A percentile compares a stretch with the other conserved stretches of the same genome.
Conservation (phyloP, 2,113 vertebrate species). For the Nipponia nippon region DNA sequence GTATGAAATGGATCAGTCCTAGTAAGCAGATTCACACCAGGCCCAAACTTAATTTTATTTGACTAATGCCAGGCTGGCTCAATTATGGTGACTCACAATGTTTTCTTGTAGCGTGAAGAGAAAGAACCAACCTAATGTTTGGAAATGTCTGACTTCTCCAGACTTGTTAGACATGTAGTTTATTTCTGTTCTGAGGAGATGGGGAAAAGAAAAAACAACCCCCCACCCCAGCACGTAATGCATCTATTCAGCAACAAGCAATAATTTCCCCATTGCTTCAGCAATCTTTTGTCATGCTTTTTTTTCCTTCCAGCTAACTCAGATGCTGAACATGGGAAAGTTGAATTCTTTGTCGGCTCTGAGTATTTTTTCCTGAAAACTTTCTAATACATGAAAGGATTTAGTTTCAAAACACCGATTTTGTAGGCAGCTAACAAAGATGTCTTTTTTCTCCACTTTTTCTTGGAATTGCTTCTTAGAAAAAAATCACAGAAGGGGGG, state of each 20-base stretch:
- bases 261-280: neutral
- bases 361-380: neutral
- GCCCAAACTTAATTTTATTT: neutral
- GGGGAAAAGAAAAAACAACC: neutral
- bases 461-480: neutral
- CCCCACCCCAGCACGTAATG: neutral
- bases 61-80: neutral
- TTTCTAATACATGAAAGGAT: neutral
- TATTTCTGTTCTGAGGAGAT: neutral
- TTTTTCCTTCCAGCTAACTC: neutral
- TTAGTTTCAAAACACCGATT: neutral
- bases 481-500: neutral
- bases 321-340: neutral
- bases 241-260: neutral
- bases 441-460: neutral
- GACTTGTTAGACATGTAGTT: neutral
- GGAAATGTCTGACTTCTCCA: neutral
- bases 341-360: neutral
- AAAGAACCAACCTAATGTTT: neutral
- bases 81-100: neutral
- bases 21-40: neutral
- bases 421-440: conserved; percentile 19
- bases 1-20: neutral
- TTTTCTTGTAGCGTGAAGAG: neutral
- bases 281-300: neutral